These are phyloP conservation scores for Acanthochromis polyacanthus DNA, from an alignment of 2,113 vertebrate genomes.

Conservation along the genomic window DNA sequence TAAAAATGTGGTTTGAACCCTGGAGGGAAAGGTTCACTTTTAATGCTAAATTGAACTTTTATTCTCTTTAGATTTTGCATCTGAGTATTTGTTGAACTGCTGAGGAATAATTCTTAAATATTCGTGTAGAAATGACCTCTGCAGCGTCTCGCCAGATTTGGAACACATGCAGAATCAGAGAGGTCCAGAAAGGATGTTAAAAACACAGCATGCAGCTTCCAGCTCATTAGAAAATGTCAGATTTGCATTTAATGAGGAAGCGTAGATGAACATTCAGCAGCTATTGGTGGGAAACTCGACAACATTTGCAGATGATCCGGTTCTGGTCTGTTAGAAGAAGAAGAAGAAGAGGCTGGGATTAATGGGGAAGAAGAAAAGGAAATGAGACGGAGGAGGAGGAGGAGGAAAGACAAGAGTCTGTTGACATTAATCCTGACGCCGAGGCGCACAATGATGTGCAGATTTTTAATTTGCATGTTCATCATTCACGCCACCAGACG, in stretches of 20 bases:
- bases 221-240: slow-evolving; percentile 19
- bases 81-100: too few species aligned
- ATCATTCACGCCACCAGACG: slow-evolving; percentile 51
- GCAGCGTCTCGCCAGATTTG: too few species aligned
- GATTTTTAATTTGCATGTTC: slow-evolving; percentile 22
- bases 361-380: slow-evolving; percentile 5
- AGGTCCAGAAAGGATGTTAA: slow-evolving; percentile 2
- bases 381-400: slow-evolving; percentile 36
- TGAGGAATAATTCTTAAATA: too few species aligned
- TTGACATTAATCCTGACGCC: slow-evolving; percentile 16
- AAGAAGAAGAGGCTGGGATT: not conserved
- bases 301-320: not conserved
- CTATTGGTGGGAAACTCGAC: too few species aligned
- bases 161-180: too few species aligned
- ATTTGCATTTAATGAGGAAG: not conserved
- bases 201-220: not conserved
- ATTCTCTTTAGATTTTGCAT: too few species aligned
- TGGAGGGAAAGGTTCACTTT: too few species aligned
- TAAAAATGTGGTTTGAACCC: too few species aligned
- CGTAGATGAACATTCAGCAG: not conserved
- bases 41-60: too few species aligned
- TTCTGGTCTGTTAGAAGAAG: not conserved
- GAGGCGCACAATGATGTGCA: slow-evolving; percentile 33
- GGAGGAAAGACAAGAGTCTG: slow-evolving; percentile 11
- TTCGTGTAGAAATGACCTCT: too few species aligned